Conservation (phyloP, 64 coral and sea anemone species). For the Dendronephthya gigantea region DNA sequence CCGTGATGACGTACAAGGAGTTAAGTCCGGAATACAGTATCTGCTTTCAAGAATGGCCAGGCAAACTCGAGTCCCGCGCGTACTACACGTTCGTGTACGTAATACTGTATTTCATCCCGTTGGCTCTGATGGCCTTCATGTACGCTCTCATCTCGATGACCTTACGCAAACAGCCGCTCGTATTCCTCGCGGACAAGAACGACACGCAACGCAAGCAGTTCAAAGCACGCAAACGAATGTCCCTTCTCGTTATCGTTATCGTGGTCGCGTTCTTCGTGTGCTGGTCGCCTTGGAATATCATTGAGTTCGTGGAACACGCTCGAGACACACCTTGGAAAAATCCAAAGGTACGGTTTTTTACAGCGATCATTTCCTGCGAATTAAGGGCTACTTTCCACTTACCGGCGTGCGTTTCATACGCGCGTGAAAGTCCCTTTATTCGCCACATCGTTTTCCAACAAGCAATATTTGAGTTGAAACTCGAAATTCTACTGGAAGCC, state of each 20-base stretch:
- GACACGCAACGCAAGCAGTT: not conserved
- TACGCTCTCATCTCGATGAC: conserved; percentile 2
- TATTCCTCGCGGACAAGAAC: not conserved
- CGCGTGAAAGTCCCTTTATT: too few relatives aligned
- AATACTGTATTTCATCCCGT: not conserved
- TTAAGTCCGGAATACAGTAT: not conserved
- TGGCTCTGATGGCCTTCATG: conserved; percentile 11
- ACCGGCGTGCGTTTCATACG: too few relatives aligned
- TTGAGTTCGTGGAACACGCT: conserved; percentile 2
- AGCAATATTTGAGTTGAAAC: too few relatives aligned
- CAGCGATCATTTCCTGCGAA: too few relatives aligned
- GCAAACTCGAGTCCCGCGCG: conserved; percentile 13
- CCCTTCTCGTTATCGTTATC: conserved; percentile 5
- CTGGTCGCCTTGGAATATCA: not conserved
- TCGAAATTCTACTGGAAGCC: too few relatives aligned
- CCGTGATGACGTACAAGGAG: not conserved
- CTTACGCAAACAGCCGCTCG: not conserved
- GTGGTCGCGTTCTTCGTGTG: conserved; percentile 12
- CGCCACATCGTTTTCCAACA: too few relatives aligned
- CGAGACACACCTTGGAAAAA: not conserved
- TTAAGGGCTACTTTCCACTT: too few relatives aligned
- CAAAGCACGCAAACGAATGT: conserved; percentile 15
- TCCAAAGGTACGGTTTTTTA: not conserved
- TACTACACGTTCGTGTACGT: conserved; percentile 17
- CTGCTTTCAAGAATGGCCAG: not conserved